Evolutionary conservation across 2,888 invertebrate species (phyloP).

Genomic region (Abrostola tripartita): DNA sequence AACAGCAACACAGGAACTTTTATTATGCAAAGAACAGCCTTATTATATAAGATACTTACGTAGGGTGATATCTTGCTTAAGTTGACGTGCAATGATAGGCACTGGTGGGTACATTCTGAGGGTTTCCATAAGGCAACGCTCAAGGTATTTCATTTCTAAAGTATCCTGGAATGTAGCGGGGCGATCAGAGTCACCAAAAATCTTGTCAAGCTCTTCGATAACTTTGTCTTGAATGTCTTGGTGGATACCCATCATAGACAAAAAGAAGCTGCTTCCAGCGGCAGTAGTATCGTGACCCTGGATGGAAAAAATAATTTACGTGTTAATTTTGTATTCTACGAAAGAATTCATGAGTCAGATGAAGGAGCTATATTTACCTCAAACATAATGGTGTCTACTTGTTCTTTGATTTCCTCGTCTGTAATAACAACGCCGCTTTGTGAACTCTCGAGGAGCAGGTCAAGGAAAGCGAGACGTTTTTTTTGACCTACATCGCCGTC

Average conservation of each 20-base stretch:
- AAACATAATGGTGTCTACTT: constrained; percentile 96
- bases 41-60: constrained; percentile 78
- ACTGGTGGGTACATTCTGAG: constrained; percentile 94
- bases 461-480: constrained; percentile 95
- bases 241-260: constrained; percentile 93
- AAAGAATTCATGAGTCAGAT: constrained; percentile 9
- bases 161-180: constrained; percentile 94
- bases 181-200: constrained; percentile 93
- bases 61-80: constrained; percentile 91
- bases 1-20: background rate
- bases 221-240: constrained; percentile 92
- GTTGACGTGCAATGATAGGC: constrained; percentile 92
- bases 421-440: constrained; percentile 91
- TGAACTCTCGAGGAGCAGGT: constrained; percentile 93
- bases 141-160: constrained; percentile 95
- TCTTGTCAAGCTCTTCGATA: constrained; percentile 91
- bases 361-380: constrained; percentile 87
- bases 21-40: background rate
- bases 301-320: constrained; percentile 26
- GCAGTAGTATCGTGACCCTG: constrained; percentile 95
- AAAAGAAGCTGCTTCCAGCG: constrained; percentile 93
- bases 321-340: constrained; percentile 26
- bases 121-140: constrained; percentile 94
- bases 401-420: constrained; percentile 94
- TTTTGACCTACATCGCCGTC: constrained; percentile 94